Evolutionary conservation across 1,140 invertebrate genomes (phyloP), one percentile per base, ranked within the genome.

Genomic region (Microplitis demolitor): DNA sequence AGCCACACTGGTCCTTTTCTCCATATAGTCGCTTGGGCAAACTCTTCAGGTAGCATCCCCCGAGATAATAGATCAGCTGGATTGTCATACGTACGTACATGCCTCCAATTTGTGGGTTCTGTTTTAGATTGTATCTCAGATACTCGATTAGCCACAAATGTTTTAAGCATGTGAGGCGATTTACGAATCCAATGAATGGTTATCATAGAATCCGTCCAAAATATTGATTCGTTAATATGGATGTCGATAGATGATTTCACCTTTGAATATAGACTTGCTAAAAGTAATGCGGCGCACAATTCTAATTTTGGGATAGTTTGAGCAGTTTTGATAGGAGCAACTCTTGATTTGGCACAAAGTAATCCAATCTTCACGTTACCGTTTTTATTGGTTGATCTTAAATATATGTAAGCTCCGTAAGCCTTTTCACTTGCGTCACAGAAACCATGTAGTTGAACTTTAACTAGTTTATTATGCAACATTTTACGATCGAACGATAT

Each of bases 51-150:
- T 3, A 34, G 58, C 14, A 78, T 35, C 13, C 87, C 87, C 16
- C 87, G 69, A 0, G 87, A 88, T 64, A 85, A 69, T 16, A 85
- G 72, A 77, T 88, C 87, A 0, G 85, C 84, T 0, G 87, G 85
- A 70, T 88, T 88, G 4, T 76, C 56, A 2, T 75, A 64, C 0
- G 77, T 77, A 13, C 74, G 39, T 0, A 85, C 79, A 61, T 86
- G 76, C 53, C 72, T 71, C 82, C 86, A 87, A 13, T 66, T 51
- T 53, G 54, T 53, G 6, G 34, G 66, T 9, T 13, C 33, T 14
- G 82, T 82, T 13, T 74, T 60, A 16, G 83, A 73, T 45, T 83
- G 83, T 31, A 82, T 78, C 14, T 79, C 70, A 0, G 60, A 56
- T 0, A 79, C 60, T 24, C 74, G 16, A 45, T 80, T 75, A 0